Conservation (phyloP, 2,113 vertebrate species). For the Myanophis thanlyinensis region DNA sequence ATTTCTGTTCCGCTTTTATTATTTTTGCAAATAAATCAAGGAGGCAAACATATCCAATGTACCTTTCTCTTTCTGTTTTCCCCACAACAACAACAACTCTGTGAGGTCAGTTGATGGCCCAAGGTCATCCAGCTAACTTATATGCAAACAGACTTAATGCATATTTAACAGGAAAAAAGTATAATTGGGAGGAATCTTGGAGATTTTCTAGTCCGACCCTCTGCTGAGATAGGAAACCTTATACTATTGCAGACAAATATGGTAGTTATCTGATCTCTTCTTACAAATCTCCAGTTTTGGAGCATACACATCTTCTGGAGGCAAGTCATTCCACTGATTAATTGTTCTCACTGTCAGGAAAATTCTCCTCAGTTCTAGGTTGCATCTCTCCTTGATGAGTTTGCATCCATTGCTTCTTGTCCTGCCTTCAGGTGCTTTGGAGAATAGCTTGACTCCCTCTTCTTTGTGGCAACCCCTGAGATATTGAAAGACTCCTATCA, state of each 20-base stretch:
- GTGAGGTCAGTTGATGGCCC: no score
- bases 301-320: not conserved
- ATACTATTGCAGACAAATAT: no score
- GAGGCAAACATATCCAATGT: not conserved
- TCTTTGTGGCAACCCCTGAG: not conserved
- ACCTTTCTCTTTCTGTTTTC: not conserved
- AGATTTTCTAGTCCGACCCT: not conserved
- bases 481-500: not conserved
- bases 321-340: not conserved
- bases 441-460: not conserved
- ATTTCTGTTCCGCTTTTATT: not conserved
- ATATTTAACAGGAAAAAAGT: not conserved
- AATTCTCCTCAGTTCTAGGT: not conserved
- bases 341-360: not conserved
- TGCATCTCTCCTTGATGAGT: not conserved
- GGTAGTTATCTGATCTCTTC: not conserved
- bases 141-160: not conserved
- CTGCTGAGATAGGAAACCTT: not conserved
- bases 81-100: no score
- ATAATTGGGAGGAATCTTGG: not conserved
- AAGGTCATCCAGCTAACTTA: not conserved
- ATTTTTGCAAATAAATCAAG: not conserved
- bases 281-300: not conserved
- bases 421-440: not conserved
- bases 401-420: not conserved